Base-by-base conservation (phyloP, 2,888 invertebrate genomes). In the Xiphydria camelus region DNA sequence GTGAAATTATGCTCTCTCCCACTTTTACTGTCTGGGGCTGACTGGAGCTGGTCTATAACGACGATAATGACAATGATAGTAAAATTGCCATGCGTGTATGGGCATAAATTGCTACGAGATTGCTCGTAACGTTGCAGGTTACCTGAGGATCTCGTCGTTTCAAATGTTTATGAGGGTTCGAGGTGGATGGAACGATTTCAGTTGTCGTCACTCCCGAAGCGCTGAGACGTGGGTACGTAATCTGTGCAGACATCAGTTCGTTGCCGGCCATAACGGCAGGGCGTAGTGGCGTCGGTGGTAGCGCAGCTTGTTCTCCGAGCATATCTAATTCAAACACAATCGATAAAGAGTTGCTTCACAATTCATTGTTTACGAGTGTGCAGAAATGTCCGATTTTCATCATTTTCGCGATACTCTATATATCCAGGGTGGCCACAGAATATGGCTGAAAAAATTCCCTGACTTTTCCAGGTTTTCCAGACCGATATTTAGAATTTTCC, bases 1-100 rank as follows among this genome's bases (percentile, higher is more conserved):
- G 77, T 0, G 94, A 93, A 57, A 97, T 85, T 52, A 97, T 89
- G 49, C 93, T 95, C 74, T 94, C 93, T 63, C 90, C 89, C 41
- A 91, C 82, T 18, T 83, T 80, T 9, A 88, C 79, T 23, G 82
- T 59, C 35, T 69, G 65, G 2, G 70, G 62, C 42, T 72, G 70
- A 17, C 62, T 47, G 12, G 62, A 50, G 20, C 65, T 61, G 31
- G 49, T 48, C 71, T 31, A 12, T 17, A 20, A 41, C 32, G 26
- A 42, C 20, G 14, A 43, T 17, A 4, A 25, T 15, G 10, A 23
- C 21, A 42, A 10, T 4, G 9, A 17, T 15, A 15, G 19, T 22
- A 17, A 2, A 47, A 15, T 6, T 14, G 23, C 20, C 5, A 42
- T 31, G n/a, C n/a, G n/a, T n/a, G n/a, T n/a, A n/a, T n/a, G n/a